phyloP scores from a whole-genome alignment of 2,888 invertebrate genomes.

The Carcina quercana region DNA sequence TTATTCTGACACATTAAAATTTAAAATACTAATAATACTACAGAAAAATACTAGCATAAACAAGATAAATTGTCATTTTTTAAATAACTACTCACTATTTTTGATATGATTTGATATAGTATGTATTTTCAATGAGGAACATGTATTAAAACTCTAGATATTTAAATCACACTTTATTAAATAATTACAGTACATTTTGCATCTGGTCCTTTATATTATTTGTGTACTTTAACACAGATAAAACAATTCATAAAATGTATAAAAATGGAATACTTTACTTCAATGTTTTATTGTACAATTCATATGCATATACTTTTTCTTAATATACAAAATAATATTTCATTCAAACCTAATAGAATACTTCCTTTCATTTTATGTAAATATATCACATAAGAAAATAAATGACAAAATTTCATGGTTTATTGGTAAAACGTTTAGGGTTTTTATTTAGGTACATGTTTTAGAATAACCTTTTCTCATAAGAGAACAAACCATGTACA shows the following conservation, averaged over 20 bases:
- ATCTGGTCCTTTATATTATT: conserved; percentile 21
- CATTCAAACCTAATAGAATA: conserved; percentile 23
- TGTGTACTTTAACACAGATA: no score
- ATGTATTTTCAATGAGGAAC: no score
- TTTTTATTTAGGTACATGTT: conserved; percentile 7
- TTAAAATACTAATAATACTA: no score
- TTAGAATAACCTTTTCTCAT: conserved; percentile 93
- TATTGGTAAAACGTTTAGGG: neutral
- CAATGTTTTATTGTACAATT: conserved; percentile 14
- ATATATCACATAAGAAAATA: conserved; percentile 8
- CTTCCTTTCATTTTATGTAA: conserved; percentile 10
- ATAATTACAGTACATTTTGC: conserved; percentile 15
- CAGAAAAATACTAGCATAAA: no score
- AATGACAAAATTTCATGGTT: neutral
- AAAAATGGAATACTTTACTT: conserved; percentile 26
- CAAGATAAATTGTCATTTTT: no score
- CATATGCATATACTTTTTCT: conserved; percentile 13
- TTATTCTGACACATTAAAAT: no score
- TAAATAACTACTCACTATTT: no score
- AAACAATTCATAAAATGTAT: conserved; percentile 20
- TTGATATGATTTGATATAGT: no score
- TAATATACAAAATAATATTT: conserved; percentile 29
- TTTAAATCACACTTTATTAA: conserved; percentile 23
- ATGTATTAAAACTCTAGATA: neutral
- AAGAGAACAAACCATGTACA: conserved; percentile 97